Evolutionary conservation across 2,113 vertebrate species (phyloP).

Genomic region (Rhinolophus ferrumequinum): DNA sequence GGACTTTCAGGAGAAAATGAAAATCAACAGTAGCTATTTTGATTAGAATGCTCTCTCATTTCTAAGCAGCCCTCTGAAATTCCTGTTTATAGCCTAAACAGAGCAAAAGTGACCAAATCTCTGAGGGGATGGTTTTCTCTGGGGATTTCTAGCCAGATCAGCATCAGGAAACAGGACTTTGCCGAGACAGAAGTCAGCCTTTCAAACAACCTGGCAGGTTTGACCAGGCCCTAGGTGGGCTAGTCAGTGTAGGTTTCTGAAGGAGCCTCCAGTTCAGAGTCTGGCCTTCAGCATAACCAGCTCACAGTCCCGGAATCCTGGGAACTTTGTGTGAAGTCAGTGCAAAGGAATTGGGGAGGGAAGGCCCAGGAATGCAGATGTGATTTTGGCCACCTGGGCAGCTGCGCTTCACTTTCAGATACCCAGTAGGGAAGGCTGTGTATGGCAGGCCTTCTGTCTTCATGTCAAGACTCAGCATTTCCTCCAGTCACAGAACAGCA

Average conservation of each 20-base stretch:
- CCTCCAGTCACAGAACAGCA: background rate
- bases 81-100: conserved; percentile 60
- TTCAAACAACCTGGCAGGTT: background rate
- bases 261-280: background rate
- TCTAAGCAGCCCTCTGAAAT: conserved; percentile 10
- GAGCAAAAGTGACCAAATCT: conserved; percentile 13
- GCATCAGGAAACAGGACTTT: conserved; percentile 29
- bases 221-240: accelerated
- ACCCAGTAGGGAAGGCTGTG: background rate
- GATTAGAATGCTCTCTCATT: background rate
- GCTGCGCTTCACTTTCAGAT: background rate
- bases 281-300: too few relatives aligned
- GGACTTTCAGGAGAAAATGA: conserved; percentile 22
- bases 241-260: background rate
- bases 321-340: background rate
- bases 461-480: background rate
- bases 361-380: background rate
- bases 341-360: background rate
- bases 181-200: background rate
- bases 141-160: background rate
- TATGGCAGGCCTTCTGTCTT: background rate
- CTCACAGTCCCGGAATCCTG: background rate
- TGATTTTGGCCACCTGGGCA: background rate
- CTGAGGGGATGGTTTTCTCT: background rate
- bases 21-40: background rate